phyloP scores from a whole-genome alignment of 2,888 invertebrate species.

The Melanchra persicariae region DNA sequence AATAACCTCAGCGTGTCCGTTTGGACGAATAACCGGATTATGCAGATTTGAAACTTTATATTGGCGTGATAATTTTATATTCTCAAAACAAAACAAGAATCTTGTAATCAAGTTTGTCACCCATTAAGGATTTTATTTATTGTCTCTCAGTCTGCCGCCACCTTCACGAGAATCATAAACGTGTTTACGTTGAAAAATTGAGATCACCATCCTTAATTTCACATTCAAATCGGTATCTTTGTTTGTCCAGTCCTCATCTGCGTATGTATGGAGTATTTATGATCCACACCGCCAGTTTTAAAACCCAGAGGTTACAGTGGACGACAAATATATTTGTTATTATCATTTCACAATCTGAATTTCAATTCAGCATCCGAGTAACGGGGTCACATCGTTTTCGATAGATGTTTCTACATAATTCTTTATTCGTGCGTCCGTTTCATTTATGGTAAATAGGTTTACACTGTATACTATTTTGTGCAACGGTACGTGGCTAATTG shows the following conservation, averaged over 20 bases:
- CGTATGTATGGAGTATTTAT: constrained; percentile 85
- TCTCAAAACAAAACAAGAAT: constrained; percentile 34
- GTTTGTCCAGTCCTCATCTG: constrained; percentile 86
- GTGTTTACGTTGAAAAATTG: constrained; percentile 82
- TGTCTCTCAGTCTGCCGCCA: constrained; percentile 60
- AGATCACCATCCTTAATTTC: constrained; percentile 83
- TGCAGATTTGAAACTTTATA: constrained; percentile 24
- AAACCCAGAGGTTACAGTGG: constrained; percentile 84
- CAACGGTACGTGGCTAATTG: constrained; percentile 72
- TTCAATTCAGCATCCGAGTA: constrained; percentile 86
- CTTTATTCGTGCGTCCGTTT: constrained; percentile 74
- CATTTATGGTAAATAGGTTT: constrained; percentile 68
- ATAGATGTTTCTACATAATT: constrained; percentile 83
- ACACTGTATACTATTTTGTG: constrained; percentile 65
- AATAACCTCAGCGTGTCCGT: constrained; percentile 14
- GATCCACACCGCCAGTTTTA: constrained; percentile 76
- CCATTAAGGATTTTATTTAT: constrained; percentile 49
- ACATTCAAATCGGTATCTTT: constrained; percentile 87
- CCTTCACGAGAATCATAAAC: constrained; percentile 70
- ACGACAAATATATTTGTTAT: constrained; percentile 86
- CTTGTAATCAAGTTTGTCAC: constrained; percentile 38
- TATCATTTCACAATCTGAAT: constrained; percentile 86
- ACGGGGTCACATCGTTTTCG: constrained; percentile 87
- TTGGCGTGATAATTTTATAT: constrained; percentile 23
- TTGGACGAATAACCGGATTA: constrained; percentile 20